Conservation (phyloP, 92 coral and sea anemone genomes). For the Siderastrea siderea region DNA sequence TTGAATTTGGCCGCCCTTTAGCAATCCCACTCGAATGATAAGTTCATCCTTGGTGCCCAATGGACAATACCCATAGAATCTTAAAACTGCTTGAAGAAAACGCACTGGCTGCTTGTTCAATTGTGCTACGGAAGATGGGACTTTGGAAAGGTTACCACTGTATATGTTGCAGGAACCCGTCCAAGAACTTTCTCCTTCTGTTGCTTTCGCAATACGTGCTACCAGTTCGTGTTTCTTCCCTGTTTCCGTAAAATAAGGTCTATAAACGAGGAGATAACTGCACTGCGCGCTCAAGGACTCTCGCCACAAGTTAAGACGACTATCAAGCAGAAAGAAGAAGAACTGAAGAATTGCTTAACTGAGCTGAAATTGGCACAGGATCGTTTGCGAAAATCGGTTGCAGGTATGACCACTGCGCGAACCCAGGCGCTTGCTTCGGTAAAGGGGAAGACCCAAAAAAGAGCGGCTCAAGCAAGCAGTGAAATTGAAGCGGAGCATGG, state of each 20-base stretch:
- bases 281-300: constrained; percentile 27
- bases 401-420: constrained; percentile 34
- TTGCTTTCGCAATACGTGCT: too few relatives aligned
- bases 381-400: constrained; percentile 49
- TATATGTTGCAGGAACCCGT: too few relatives aligned
- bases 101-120: too few relatives aligned
- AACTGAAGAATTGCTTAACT: constrained; percentile 34
- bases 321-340: constrained; percentile 45
- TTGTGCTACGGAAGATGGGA: too few relatives aligned
- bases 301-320: constrained; percentile 39
- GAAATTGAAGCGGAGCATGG: constrained; percentile 27
- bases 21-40: too few relatives aligned
- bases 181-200: too few relatives aligned
- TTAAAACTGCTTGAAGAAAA: background rate
- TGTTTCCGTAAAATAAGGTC: constrained; percentile 34
- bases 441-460: constrained; percentile 19
- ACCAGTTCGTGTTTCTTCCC: too few relatives aligned
- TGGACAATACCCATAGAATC: constrained; percentile 9
- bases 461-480: constrained; percentile 37
- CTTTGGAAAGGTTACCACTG: too few relatives aligned
- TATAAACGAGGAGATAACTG: constrained; percentile 26
- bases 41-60: constrained; percentile 20
- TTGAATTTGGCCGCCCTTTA: constrained; percentile 27
- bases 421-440: constrained; percentile 40
- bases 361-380: constrained; percentile 50